Percentiles rank a stretch among this genome's conserved stretches.
Evolutionary conservation across 2,113 vertebrate species (phyloP).

Genomic region (Sinosuthora webbiana): DNA sequence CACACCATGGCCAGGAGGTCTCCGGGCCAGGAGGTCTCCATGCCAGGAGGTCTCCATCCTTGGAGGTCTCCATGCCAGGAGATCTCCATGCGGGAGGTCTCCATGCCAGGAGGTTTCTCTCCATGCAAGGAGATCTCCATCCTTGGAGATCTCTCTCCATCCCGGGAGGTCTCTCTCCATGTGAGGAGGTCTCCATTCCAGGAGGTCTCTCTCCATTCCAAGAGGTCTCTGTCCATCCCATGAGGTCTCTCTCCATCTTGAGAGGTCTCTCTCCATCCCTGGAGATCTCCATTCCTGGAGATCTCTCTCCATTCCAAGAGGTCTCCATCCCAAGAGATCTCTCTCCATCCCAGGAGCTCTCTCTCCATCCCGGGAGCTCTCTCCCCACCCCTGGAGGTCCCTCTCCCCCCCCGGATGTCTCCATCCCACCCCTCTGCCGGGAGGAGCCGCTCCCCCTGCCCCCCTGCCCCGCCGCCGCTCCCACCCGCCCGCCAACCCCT

Average conservation of each 20-base stretch:
- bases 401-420: background rate
- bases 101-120: background rate
- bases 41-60: rapidly evolving
- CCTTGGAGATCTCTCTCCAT: background rate
- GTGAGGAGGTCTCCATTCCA: background rate
- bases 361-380: background rate
- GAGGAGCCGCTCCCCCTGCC: background rate
- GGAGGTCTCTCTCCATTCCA: background rate
- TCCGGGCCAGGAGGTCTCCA: background rate
- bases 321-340: background rate
- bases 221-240: background rate
- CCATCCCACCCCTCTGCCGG: background rate
- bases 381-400: background rate
- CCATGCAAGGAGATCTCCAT: background rate
- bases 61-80: background rate
- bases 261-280: rapidly evolving
- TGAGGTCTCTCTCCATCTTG: background rate
- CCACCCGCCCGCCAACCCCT: slow-evolving; percentile 55
- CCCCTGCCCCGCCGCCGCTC: slow-evolving; percentile 49
- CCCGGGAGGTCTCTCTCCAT: background rate
- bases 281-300: background rate
- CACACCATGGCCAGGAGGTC: background rate
- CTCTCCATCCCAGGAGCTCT: background rate
- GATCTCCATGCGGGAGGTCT: too few relatives aligned
- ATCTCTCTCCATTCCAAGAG: background rate